Base-by-base conservation (phyloP, 2,888 invertebrate species). In the Gryllus longicercus region DNA sequence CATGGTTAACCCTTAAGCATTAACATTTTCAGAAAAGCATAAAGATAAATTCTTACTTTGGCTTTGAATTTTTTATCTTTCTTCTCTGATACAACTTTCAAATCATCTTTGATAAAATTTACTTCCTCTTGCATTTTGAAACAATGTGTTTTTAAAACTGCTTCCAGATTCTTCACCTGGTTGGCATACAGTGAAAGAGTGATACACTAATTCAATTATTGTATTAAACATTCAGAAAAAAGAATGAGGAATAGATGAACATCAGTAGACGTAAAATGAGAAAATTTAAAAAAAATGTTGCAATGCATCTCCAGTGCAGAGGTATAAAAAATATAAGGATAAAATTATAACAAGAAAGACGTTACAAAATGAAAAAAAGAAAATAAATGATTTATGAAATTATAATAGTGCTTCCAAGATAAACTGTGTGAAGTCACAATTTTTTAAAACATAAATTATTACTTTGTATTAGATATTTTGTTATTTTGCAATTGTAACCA, bases 111-210 rank as follows among this genome's bases (percentile, higher is more conserved):
- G 14, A 63, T 63, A n/a, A 63, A 63, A 10, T 63, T 63, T 5
- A 63, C 63, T 63, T 63, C 63, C n/a, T 63, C n/a, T n/a, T 63
- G 63, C 63, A 63, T 63, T 63, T 63, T 63, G 63, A 18, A 63
- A 63, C 63, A 63, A 14, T 63, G 63, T 63, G 16, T 11, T 63
- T 63, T 63, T 63, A 63, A n/a, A 11, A n/a, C 63, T 63, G 14
- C 63, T 63, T 63, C 63, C 63, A 63, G 16, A 63, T 63, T 14
- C 63, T n/a, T 63, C n/a, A 63, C 63, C 63, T 63, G n/a, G 63
- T 38, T 38, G 38, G 25, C 25, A 38, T 8, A 38, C 5, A 38
- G 8, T 38, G 38, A 38, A 38, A 38, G 5, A 8, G 38, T 38
- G 5, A 38, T 38, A 38, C 38, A 38, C 38, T 38, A 38, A 38